Evolutionary conservation across 2,797 vertebrate genomes (phyloP).

Genomic region (Tokudaia muenninki): DNA sequence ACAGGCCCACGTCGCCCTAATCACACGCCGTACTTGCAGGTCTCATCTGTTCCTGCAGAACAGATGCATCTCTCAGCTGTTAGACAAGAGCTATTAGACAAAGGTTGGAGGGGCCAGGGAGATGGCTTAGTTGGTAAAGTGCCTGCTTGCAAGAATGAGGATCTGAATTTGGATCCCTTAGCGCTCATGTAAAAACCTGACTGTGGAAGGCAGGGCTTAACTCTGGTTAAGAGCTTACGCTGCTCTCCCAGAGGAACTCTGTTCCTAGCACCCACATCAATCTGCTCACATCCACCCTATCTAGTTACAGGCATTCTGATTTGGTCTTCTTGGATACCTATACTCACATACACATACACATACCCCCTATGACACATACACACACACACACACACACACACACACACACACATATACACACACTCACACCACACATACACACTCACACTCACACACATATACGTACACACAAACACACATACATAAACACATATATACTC

Average conservation of each 20-base stretch:
- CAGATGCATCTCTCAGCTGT: background rate
- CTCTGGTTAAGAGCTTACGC: background rate
- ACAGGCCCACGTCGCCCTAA: background rate
- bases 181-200: background rate
- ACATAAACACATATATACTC: background rate
- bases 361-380: background rate
- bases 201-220: background rate
- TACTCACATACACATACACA: background rate
- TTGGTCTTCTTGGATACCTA: background rate
- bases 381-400: background rate
- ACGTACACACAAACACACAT: background rate
- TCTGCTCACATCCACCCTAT: background rate
- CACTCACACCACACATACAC: background rate
- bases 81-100: background rate
- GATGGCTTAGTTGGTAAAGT: background rate
- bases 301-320: background rate
- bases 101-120: background rate
- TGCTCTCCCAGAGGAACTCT: background rate
- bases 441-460: background rate
- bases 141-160: background rate
- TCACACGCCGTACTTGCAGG: background rate
- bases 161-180: background rate
- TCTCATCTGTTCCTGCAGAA: slow-evolving; percentile 51
- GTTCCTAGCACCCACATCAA: background rate
- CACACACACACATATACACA: background rate